Conservation (phyloP, 2,888 invertebrate genomes). For the Clivina fossor region DNA sequence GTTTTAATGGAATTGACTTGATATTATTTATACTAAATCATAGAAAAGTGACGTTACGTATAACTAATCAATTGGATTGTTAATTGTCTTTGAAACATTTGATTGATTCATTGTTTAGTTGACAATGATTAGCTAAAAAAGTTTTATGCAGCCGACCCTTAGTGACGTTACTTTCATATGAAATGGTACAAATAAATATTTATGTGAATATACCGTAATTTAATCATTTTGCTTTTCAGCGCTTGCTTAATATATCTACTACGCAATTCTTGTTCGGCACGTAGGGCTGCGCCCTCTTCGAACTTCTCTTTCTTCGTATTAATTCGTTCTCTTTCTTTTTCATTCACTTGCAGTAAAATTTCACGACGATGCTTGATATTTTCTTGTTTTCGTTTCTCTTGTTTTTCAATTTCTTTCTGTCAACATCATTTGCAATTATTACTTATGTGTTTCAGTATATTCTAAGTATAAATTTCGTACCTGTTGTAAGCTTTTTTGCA, state of each 20-base stretch:
- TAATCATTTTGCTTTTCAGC: constrained; percentile 59
- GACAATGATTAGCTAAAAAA: too few species aligned
- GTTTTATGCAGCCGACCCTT: too few species aligned
- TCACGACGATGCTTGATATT: constrained; percentile 62
- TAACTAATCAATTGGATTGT: too few species aligned
- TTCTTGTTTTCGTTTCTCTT: constrained; percentile 50
- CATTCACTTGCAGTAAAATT: constrained; percentile 69
- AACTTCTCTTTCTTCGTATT: constrained; percentile 62
- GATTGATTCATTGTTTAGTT: too few species aligned
- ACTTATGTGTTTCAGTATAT: too few species aligned
- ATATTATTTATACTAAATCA: too few species aligned
- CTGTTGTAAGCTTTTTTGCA: constrained; percentile 49
- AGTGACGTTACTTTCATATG: neutral
- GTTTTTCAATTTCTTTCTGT: constrained; percentile 50
- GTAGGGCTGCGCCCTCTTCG: constrained; percentile 66
- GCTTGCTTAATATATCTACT: constrained; percentile 56
- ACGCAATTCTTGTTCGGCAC: constrained; percentile 62
- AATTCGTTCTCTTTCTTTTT: constrained; percentile 67
- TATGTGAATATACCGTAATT: constrained; percentile 53
- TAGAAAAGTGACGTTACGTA: too few species aligned
- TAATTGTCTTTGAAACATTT: too few species aligned
- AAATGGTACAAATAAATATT: neutral
- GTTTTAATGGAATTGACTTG: too few species aligned
- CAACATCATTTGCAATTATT: constrained; percentile 1
- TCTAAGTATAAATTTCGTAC: constrained; percentile 40